These are phyloP conservation scores for Pristionchus arcanus DNA, from an alignment of 2,888 invertebrate genomes.

Conservation along the genomic window DNA sequence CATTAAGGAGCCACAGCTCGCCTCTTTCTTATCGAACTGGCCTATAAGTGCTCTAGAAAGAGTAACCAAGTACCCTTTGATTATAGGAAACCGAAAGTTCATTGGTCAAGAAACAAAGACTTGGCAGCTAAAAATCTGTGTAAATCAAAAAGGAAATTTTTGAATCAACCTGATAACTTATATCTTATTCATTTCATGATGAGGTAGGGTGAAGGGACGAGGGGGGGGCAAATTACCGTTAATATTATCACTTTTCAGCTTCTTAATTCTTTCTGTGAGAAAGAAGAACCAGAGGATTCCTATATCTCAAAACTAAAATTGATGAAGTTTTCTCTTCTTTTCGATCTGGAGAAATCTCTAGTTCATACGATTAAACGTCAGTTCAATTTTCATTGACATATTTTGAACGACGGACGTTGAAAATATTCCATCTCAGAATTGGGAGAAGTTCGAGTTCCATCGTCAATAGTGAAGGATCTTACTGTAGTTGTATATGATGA, in stretches of 20 bases:
- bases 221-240: no score
- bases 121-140: no score
- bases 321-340: conserved; percentile 43
- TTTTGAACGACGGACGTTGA: background rate
- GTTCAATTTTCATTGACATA: background rate
- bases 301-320: conserved; percentile 16
- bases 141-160: no score
- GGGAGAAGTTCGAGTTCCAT: conserved; percentile 31
- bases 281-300: background rate
- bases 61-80: no score
- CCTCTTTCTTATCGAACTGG: no score
- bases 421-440: background rate
- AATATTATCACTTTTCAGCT: conserved; percentile 4
- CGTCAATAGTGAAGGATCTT: conserved; percentile 38
- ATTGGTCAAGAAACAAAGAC: no score
- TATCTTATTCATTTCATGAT: no score
- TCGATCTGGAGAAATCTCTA: conserved; percentile 43
- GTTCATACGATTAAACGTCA: conserved; percentile 16
- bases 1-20: no score
- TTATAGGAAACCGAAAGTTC: no score
- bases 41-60: no score
- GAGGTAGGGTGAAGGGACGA: no score
- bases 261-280: conserved; percentile 46
- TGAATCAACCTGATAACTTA: no score
- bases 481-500: conserved; percentile 40